Base-by-base conservation (phyloP, 2,888 invertebrate genomes). In the Megastigmus dorsalis region DNA sequence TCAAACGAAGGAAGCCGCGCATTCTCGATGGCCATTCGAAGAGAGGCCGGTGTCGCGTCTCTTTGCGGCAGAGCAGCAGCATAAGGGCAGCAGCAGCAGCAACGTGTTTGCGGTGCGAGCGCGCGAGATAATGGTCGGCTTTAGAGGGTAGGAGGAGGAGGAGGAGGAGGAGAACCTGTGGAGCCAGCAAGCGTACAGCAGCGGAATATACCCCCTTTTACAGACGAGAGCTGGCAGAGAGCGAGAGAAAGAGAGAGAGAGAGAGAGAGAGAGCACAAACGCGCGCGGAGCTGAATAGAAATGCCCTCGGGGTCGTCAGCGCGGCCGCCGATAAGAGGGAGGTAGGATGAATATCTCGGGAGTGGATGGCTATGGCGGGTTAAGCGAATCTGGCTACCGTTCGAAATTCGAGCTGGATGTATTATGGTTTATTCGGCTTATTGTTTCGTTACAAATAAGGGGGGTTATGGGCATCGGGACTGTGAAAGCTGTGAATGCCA, bases 201-300 rank as follows among this genome's bases (percentile, higher is more conserved):
- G 50, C 23, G 26, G 50, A 26, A 50, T 50, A n/a, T n/a, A n/a
- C 13, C 50, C 50, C 26, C 23, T 26, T 50, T 50, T 50, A 50
- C 50, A 15, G 33, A 33, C 41, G 41, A n/a, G 41, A n/a, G 41
- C 41, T n/a, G 41, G 50, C n/a, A n/a, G n/a, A n/a, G n/a, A n/a
- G n/a, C n/a, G n/a, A n/a, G n/a, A n/a, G n/a, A n/a, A n/a, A n/a
- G n/a, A n/a, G n/a, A n/a, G n/a, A n/a, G n/a, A n/a, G n/a, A n/a
- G n/a, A n/a, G n/a, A n/a, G n/a, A n/a, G n/a, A n/a, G n/a, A n/a
- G n/a, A n/a, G n/a, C n/a, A n/a, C n/a, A n/a, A n/a, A n/a, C n/a
- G n/a, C n/a, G 26, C 50, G 26, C 50, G 3, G n/a, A n/a, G n/a
- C n/a, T 50, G 23, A 50, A 50, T 50, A 50, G 50, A 50, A 50